phyloP scores from a whole-genome alignment of 2,113 vertebrate genomes.

The Microcebus lehilahytsara region DNA sequence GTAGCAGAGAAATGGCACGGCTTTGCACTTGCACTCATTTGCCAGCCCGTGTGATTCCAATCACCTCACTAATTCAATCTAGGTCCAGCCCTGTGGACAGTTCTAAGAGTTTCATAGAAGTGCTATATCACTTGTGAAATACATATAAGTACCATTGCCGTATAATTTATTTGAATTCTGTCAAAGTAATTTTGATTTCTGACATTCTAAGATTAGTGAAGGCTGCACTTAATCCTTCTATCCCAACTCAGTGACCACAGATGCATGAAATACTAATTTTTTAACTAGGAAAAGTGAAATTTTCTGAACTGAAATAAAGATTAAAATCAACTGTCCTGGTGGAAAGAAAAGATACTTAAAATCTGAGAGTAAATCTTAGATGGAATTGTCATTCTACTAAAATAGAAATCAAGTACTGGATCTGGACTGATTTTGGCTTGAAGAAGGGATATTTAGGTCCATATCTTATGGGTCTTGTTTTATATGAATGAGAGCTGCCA shows the following conservation, averaged over 20 bases:
- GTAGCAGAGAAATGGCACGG: neutral
- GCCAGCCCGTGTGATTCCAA: neutral
- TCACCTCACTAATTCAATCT: neutral
- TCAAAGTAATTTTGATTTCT: conserved; percentile 42
- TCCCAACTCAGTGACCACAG: neutral
- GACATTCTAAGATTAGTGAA: neutral
- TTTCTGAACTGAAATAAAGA: neutral
- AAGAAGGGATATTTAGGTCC: neutral
- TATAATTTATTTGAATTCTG: neutral
- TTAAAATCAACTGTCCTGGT: neutral
- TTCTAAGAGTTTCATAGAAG: neutral
- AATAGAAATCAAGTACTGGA: neutral
- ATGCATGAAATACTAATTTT: neutral
- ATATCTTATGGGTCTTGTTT: neutral
- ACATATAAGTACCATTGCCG: neutral
- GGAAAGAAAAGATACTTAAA: neutral
- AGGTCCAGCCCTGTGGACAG: neutral
- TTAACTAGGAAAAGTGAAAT: neutral
- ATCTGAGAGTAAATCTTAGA: neutral
- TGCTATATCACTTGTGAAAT: neutral
- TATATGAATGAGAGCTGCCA: neutral
- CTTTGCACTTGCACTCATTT: rapidly evolving
- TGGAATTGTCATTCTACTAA: neutral
- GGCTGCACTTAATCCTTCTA: neutral
- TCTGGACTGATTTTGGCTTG: neutral